phyloP scores from a whole-genome alignment of 2,113 vertebrate species.

The Notechis scutatus region DNA sequence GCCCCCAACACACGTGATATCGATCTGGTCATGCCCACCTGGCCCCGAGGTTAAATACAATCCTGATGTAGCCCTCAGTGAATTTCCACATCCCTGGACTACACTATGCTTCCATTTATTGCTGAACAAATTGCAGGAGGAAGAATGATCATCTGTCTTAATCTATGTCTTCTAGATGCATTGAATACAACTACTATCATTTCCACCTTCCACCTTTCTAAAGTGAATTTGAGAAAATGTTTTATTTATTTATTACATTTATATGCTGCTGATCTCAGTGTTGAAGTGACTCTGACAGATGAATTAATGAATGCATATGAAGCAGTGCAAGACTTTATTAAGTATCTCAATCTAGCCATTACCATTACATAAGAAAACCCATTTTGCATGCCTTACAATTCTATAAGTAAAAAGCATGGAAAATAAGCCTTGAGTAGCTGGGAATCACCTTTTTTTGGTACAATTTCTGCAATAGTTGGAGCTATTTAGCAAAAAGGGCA shows the following conservation, averaged over 20 bases:
- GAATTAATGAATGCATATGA: not conserved
- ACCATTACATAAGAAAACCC: not conserved
- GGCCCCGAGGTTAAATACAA: no score
- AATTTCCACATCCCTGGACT: no score
- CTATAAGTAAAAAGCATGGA: conserved; percentile 6
- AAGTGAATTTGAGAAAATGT: not conserved
- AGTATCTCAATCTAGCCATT: not conserved
- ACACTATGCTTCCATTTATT: not conserved
- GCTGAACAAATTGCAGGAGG: not conserved
- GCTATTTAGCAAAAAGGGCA: not conserved
- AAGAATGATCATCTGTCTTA: not conserved
- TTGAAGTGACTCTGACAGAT: not conserved
- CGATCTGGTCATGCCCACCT: no score
- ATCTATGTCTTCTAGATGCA: not conserved
- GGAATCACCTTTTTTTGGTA: not conserved
- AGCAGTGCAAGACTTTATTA: not conserved
- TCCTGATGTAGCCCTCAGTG: no score
- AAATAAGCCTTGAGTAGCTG: not conserved
- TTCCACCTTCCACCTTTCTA: not conserved
- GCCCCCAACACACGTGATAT: no score
- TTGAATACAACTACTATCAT: not conserved
- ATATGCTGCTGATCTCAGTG: not conserved
- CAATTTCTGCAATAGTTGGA: not conserved
- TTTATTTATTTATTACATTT: not conserved
- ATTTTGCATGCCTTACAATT: not conserved